Evolutionary conservation across 2,888 invertebrate genomes (phyloP), one percentile per base, ranked within the genome.

Genomic region (Tinea trinotella): DNA sequence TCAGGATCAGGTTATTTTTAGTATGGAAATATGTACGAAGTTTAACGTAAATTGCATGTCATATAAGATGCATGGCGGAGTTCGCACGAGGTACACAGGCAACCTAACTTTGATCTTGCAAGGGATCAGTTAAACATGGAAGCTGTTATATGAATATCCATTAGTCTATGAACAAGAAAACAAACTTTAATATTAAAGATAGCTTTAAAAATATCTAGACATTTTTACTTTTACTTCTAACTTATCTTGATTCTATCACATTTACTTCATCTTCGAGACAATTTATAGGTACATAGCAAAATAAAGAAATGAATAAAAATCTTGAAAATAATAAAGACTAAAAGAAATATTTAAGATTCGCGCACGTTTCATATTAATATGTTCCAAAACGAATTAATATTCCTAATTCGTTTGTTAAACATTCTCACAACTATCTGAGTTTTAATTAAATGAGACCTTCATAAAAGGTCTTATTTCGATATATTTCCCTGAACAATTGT

Each of bases 401-500:
- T 48, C 48, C n/a, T 18, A 48, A 48, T 48, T 18, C 48, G 48
- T 15, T 4, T 17, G 18, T 48, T 19, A 48, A 48, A 48, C 20
- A 48, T 18, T 48, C 10, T 48, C 19, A 19, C 48, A 40, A 40
- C 40, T 40, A 40, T 36, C 36, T 13, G 18, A 55, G 24, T 52
- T 52, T 55, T 55, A 52, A 55, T 55, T 55, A 55, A 55, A 15
- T 7, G 44, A 18, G n/a, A 13, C 44, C 52, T 13, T 30, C 40
- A 55, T 52, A 44, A 52, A 24, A 50, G 17, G 17, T 34, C 36
- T 35, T 18, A 17, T 17, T 53, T 35, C 19, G 22, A 44, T 56
- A 54, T 56, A 59, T 57, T 58, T 59, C 57, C 55, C 52, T 55
- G 54, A 59, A 57, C 57, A 62, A 60, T 61, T 56, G 58, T 59